Base-by-base conservation (phyloP, 53 echinoderm and acorn worm species). In the Holothuria scabra region DNA sequence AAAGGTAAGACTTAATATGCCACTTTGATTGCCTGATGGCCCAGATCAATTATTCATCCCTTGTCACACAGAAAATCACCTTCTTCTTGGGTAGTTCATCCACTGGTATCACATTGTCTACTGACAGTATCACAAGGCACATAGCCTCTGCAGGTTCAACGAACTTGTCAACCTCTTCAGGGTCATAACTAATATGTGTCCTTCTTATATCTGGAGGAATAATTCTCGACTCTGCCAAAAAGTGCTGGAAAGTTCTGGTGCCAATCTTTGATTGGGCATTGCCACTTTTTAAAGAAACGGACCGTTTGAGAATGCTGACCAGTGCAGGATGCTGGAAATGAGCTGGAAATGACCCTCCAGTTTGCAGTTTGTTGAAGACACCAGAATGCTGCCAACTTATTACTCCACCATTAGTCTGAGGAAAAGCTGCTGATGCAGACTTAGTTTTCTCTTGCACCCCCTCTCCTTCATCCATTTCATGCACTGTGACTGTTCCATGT, bases 41-140 rank as follows among this genome's bases (percentile, higher is more conserved):
- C 18, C 52, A 52, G 52, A 52, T 1, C 16, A 1, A 1, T 1
- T 52, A 52, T 52, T 52, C 52, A 14, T 52, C 18, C 1, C 14
- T 52, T 0, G 18, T 52, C 52, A 9, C 1, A 18, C 52, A 16
- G 3, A 52, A 5, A 7, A 10, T 63, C 72, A 72, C 72, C 72
- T 72, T 72, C 72, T 72, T 44, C 10, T 10, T 72, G 8, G 72
- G 72, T 72, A 72, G 25, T 26, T 72, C 81, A 26, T 66, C 69
- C 30, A 59, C 61, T 23, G 60, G 74, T 4, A 63, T 22, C 46
- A 87, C 72, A 61, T 83, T 72, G 23, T 87, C 87, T 74, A 87
- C 61, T 0, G 83, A 82, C 26, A 82, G 74, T 22, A 87, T 56
- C 59, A 87, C 29, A 28, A 87, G 56, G 30, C 71, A 82, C 60